Evolutionary conservation across 2,797 vertebrate genomes (phyloP).

Genomic region (Hoplostethus mediterraneus): DNA sequence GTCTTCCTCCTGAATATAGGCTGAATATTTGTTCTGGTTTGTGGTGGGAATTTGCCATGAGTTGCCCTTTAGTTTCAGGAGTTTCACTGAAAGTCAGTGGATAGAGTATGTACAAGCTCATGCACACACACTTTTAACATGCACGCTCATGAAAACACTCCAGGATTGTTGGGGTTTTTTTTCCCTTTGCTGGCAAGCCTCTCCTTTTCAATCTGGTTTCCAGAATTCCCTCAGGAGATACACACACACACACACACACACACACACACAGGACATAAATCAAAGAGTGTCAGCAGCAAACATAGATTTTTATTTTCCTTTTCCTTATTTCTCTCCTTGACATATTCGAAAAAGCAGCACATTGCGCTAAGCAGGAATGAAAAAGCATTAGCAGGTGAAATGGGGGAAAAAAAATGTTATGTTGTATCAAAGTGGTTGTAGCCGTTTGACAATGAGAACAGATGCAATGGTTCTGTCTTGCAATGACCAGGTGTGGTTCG

Average conservation of each 20-base stretch:
- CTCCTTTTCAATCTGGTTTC: neutral
- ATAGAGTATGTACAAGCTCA: too few species aligned
- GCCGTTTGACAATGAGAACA: conserved; percentile 54
- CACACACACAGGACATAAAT: conserved; percentile 28
- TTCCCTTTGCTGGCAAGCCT: neutral
- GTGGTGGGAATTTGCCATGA: neutral
- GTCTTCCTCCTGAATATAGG: neutral
- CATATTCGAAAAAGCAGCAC: conserved; percentile 67
- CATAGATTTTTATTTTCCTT: conserved; percentile 76
- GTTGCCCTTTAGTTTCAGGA: neutral
- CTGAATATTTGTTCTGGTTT: neutral
- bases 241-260: neutral
- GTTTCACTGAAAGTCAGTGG: neutral
- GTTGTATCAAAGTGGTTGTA: conserved; percentile 27
- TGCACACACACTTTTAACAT: too few species aligned
- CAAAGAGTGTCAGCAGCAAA: conserved; percentile 55
- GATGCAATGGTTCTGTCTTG: conserved; percentile 53
- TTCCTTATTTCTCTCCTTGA: conserved; percentile 50
- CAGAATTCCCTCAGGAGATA: neutral
- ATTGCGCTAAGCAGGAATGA: conserved; percentile 56
- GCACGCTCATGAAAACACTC: too few species aligned
- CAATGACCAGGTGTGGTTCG: conserved; percentile 74
- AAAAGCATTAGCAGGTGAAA: conserved; percentile 45
- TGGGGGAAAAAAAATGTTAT: conserved; percentile 30
- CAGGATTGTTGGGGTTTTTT: too few species aligned